These are phyloP conservation scores for Karalla daura DNA, from an alignment of 2,797 vertebrate species.

Conservation along the genomic window DNA sequence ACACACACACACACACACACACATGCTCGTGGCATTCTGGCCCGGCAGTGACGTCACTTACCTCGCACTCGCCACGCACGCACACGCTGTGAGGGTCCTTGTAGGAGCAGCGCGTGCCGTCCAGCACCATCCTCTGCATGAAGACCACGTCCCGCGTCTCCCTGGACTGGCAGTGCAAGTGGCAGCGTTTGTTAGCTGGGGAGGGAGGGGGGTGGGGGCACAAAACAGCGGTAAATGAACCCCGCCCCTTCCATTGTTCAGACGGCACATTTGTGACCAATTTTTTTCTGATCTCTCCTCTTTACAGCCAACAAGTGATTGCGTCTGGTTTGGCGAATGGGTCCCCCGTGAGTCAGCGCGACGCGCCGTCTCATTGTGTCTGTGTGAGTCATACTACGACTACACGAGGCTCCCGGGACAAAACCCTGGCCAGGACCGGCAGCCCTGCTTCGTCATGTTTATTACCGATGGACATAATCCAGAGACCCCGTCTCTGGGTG, in stretches of 20 bases:
- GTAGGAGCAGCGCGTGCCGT: conserved; percentile 96
- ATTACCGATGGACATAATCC: conserved; percentile 52
- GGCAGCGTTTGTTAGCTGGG: conserved; percentile 94
- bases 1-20: conserved; percentile 70
- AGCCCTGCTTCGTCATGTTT: conserved; percentile 55
- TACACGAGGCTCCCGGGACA: conserved; percentile 58
- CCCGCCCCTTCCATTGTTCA: not conserved
- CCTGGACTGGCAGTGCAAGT: conserved; percentile 93
- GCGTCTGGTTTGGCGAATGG: conserved; percentile 40
- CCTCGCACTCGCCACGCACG: conserved; percentile 93
- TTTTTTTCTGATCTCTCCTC: conserved; percentile 29
- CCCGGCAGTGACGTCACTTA: conserved; percentile 80
- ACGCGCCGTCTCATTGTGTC: conserved; percentile 55
- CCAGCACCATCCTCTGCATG: conserved; percentile 91
- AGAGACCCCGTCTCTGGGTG: conserved; percentile 49
- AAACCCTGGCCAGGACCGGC: conserved; percentile 58
- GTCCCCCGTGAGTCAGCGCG: conserved; percentile 44
- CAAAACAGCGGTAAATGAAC: conserved; percentile 21
- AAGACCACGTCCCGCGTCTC: conserved; percentile 90
- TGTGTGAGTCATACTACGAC: conserved; percentile 68
- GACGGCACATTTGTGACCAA: not conserved
- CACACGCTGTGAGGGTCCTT: conserved; percentile 95
- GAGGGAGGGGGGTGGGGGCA: conserved; percentile 71
- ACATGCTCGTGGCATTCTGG: too few species aligned
- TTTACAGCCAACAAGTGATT: conserved; percentile 25